Conservation (phyloP, 1,140 invertebrate species). For the Babylonia areolata region DNA sequence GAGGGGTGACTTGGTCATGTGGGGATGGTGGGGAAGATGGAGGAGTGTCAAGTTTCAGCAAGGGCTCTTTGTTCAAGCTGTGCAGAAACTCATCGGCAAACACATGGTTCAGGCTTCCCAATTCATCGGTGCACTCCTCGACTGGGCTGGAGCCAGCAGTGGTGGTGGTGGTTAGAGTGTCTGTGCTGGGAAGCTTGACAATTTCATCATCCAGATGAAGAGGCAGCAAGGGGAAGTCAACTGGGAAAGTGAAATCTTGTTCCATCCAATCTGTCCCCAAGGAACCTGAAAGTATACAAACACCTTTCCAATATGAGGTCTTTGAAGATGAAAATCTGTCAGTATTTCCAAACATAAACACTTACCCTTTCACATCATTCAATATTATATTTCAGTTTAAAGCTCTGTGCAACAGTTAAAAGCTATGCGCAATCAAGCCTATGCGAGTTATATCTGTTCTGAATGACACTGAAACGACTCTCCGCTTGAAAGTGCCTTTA, state of each 20-base stretch:
- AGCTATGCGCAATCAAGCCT: too few species aligned
- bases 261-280: conserved; percentile 63
- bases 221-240: background rate
- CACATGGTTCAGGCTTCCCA: background rate
- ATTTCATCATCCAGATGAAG: background rate
- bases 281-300: conserved; percentile 47
- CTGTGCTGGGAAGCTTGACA: background rate
- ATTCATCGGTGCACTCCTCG: background rate
- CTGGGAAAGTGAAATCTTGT: background rate
- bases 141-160: background rate
- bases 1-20: conserved; percentile 42
- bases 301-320: too few species aligned
- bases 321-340: too few species aligned
- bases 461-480: too few species aligned
- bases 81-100: background rate
- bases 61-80: background rate
- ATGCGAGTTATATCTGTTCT: too few species aligned
- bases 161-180: background rate
- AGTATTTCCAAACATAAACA: too few species aligned
- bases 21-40: conserved; percentile 14
- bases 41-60: too few species aligned
- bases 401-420: too few species aligned
- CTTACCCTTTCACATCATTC: too few species aligned
- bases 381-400: too few species aligned
- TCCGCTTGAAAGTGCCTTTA: too few species aligned